Evolutionary conservation across 2,888 invertebrate species (phyloP).

Genomic region (Neoscelio sp.): DNA sequence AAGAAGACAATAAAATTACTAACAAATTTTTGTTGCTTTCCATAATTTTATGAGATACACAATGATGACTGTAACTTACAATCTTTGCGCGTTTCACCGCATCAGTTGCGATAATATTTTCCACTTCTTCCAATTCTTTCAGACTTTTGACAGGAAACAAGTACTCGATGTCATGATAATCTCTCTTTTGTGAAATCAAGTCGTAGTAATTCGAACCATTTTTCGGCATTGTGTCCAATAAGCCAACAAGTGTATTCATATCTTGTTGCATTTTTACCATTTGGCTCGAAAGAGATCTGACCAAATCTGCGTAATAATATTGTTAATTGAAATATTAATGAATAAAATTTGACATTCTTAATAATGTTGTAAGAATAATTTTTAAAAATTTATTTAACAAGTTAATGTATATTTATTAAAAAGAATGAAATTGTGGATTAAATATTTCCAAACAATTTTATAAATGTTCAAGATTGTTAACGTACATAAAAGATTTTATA

Average conservation of each 20-base stretch:
- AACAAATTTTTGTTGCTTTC: too few relatives aligned
- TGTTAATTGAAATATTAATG: neutral
- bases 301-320: slow-evolving; percentile 20
- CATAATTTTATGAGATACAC: too few relatives aligned
- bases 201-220: neutral
- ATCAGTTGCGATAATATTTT: slow-evolving; percentile 27
- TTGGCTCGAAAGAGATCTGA: slow-evolving; percentile 3
- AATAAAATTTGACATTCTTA: too few relatives aligned
- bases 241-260: slow-evolving; percentile 20
- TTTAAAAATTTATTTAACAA: too few relatives aligned
- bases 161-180: slow-evolving; percentile 32
- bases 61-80: slow-evolving; percentile 10
- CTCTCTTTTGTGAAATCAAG: slow-evolving; percentile 14
- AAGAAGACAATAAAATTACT: too few relatives aligned
- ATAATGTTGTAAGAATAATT: too few relatives aligned
- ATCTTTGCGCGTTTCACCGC: slow-evolving; percentile 18
- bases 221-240: neutral
- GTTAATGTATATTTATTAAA: too few relatives aligned
- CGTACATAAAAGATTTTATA: too few relatives aligned
- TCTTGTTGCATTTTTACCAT: slow-evolving; percentile 31
- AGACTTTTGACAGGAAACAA: slow-evolving; percentile 19
- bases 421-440: too few relatives aligned
- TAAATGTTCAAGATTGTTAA: too few relatives aligned
- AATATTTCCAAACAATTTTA: too few relatives aligned
- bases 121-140: slow-evolving; percentile 14